A percentile compares a stretch with the other conserved stretches of the same genome.
phyloP scores from a whole-genome alignment of 2,888 invertebrate species.

The Ornithoptera alexandrae region DNA sequence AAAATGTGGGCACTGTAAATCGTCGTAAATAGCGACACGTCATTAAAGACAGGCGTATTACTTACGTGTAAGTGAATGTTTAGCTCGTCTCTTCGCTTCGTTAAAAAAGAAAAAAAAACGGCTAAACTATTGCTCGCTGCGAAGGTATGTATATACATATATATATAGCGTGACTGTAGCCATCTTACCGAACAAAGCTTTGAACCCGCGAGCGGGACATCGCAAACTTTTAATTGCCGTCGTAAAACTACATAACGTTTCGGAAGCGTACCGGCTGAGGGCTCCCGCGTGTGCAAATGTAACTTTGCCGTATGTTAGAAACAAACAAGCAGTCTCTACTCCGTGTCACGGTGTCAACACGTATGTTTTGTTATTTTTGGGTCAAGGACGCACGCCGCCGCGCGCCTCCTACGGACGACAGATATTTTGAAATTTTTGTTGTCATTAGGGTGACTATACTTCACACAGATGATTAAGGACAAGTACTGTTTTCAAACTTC shows the following conservation, averaged over 20 bases:
- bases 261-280: not conserved
- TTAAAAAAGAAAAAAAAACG: no score
- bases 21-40: no score
- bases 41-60: no score
- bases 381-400: conserved; percentile 60
- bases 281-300: conserved; percentile 3
- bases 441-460: conserved; percentile 21
- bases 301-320: conserved; percentile 16
- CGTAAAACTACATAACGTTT: conserved; percentile 8
- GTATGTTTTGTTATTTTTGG: conserved; percentile 67
- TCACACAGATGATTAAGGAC: not conserved
- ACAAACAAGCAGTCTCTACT: conserved; percentile 41
- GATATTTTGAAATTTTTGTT: conserved; percentile 40
- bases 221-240: conserved; percentile 8
- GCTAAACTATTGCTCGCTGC: no score
- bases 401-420: conserved; percentile 43
- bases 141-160: no score
- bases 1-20: no score
- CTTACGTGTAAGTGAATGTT: no score
- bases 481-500: no score
- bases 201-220: not conserved
- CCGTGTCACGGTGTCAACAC: conserved; percentile 63
- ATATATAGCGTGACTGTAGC: not conserved
- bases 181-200: not conserved
- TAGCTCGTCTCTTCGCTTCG: no score